These are phyloP conservation scores for Nesometra sesokonis DNA, from an alignment of 35 echinoderm and acorn worm species.

Conservation along the genomic window DNA sequence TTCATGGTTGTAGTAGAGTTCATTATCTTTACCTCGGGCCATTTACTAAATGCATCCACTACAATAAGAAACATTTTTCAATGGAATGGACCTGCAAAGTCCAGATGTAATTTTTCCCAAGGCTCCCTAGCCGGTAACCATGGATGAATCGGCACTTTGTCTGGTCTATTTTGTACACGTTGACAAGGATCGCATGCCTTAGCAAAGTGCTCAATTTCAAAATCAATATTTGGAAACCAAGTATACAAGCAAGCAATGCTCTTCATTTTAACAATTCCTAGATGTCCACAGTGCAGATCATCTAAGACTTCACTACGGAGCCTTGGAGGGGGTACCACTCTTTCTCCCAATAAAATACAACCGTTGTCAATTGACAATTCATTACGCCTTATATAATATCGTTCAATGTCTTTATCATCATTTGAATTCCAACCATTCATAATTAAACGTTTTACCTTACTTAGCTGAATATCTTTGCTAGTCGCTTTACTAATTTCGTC, in stretches of 20 bases:
- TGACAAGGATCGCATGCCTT: constrained; percentile 35
- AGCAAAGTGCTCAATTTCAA: constrained; percentile 32
- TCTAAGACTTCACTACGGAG: constrained; percentile 4
- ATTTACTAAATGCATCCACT: constrained; percentile 38
- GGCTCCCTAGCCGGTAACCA: constrained; percentile 43
- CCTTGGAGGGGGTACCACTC: constrained; percentile 21
- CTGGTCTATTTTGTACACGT: constrained; percentile 39
- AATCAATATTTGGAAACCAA: constrained; percentile 51
- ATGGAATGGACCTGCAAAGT: constrained; percentile 49
- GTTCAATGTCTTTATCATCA: constrained; percentile 25
- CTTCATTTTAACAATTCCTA: constrained; percentile 48
- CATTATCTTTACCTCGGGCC: constrained; percentile 49
- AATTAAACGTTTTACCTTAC: constrained; percentile 26
- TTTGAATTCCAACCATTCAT: constrained; percentile 29
- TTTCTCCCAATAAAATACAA: constrained; percentile 15
- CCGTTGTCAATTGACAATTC: constrained; percentile 30
- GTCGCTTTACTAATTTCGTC: constrained; percentile 32
- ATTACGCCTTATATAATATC: constrained; percentile 23
- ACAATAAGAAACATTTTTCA: constrained; percentile 33
- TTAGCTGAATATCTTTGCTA: constrained; percentile 3
- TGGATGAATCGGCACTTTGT: constrained; percentile 25
- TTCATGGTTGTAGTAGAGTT: constrained; percentile 9
- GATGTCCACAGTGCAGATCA: constrained; percentile 39
- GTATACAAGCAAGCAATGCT: constrained; percentile 24
- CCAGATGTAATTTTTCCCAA: constrained; percentile 32